Conservation (phyloP, 2,888 invertebrate species). For the Nephrotoma flavescens region DNA sequence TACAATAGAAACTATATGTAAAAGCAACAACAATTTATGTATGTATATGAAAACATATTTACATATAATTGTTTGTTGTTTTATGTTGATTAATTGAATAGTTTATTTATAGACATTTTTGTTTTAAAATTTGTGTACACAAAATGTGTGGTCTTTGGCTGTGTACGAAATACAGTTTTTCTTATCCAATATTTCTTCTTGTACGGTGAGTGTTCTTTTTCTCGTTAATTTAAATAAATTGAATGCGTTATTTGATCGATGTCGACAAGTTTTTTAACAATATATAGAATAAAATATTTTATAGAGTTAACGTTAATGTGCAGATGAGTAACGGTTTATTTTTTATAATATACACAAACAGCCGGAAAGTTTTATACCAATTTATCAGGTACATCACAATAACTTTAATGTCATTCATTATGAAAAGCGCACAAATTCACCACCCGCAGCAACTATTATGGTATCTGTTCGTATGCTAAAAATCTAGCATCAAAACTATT, state of each 20-base stretch:
- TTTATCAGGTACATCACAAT: not conserved
- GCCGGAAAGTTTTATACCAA: not conserved
- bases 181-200: not conserved
- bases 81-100: not conserved
- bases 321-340: no score
- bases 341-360: no score
- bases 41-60: not conserved
- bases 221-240: not conserved
- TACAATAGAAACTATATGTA: not conserved
- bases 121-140: not conserved
- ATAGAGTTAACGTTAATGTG: not conserved
- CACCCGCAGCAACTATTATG: not conserved
- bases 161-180: not conserved
- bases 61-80: not conserved
- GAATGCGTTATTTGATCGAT: not conserved
- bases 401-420: not conserved
- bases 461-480: not conserved
- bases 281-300: not conserved
- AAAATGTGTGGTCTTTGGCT: not conserved
- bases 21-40: not conserved
- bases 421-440: not conserved
- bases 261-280: not conserved
- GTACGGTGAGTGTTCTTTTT: not conserved
- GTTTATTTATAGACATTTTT: not conserved
- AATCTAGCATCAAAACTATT: not conserved